These are phyloP conservation scores for Maconellicoccus hirsutus DNA, from an alignment of 1,140 invertebrate genomes.

Conservation along the genomic window DNA sequence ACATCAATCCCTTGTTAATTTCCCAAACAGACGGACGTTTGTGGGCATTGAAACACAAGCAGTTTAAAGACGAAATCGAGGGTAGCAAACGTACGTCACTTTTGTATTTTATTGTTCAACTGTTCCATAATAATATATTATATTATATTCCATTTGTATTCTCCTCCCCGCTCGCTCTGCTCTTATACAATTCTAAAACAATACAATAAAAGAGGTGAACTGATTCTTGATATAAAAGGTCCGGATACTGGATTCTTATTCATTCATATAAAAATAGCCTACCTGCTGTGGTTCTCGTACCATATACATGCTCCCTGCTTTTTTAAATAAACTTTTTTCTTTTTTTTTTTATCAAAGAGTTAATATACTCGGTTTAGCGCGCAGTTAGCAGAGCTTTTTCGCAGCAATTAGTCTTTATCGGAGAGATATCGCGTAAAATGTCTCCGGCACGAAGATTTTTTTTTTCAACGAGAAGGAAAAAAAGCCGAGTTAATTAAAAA, in stretches of 20 bases:
- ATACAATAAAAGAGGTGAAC: constrained; percentile 21
- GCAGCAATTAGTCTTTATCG: not conserved
- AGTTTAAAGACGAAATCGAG: constrained; percentile 15
- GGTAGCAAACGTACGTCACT: constrained; percentile 19
- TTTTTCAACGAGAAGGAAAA: not conserved
- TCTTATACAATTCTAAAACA: constrained; percentile 11
- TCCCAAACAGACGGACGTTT: constrained; percentile 17
- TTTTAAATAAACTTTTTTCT: not conserved
- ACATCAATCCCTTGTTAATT: constrained; percentile 19
- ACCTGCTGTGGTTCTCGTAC: constrained; percentile 16
- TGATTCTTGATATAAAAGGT: constrained; percentile 20
- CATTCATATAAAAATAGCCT: not conserved
- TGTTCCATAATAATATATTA: constrained; percentile 22
- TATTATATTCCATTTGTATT: not conserved
- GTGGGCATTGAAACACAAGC: constrained; percentile 20
- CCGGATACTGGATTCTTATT: constrained; percentile 20
- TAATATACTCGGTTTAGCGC: not conserved
- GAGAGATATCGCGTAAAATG: no score
- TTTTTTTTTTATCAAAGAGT: not conserved
- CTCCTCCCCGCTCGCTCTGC: not conserved
- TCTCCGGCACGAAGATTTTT: not conserved
- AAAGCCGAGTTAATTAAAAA: not conserved
- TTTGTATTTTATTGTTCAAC: constrained; percentile 22
- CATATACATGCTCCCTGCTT: not conserved
- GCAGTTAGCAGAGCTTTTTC: not conserved